Evolutionary conservation across 2,888 invertebrate species (phyloP), one percentile per base, ranked within the genome.

Genomic region (Axea sp.): DNA sequence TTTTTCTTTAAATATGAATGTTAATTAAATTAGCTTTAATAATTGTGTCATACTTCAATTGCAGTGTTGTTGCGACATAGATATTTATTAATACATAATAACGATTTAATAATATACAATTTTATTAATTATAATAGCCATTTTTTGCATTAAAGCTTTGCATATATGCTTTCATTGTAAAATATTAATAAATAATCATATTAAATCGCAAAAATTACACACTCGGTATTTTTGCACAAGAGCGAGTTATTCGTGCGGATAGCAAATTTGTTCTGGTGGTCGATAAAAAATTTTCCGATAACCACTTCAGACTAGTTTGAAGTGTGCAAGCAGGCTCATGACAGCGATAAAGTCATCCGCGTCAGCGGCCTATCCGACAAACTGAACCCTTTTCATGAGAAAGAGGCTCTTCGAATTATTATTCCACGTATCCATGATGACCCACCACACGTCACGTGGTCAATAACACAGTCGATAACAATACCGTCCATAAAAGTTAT

Each of bases 291-390:
- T 67, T 73, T 55, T 11, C 62, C 73, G 41, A 67, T 73, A 73
- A 73, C 60, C 73, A 67, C 73, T 73, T 73, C 60, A 73, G 73
- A 67, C 73, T 62, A 30, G 67, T 60, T 67, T 73, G 37, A 60
- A 73, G 73, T 47, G 53, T 8, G 14, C 22, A 30, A 33, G 51
- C 49, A 37, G 72, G 39, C 47, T 67, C 67, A 31, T 68, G 62
- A 73, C 39, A 73, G 60, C 67, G 62, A 73, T 68, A 68, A 73
- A 73, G 67, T 73, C 62, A 57, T 62, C 17, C 41, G 57, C 51
- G 57, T 73, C 73, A 62, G 62, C 73, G 57, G 55, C 67, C 73
- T 73, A 67, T 60, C 55, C 41, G 41, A 24, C 45, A 60, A 73
- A 57, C 47, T 33, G 33, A 59, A 28, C 60, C 73, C 67, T 51